Base-by-base conservation (phyloP, 2,113 vertebrate species). In the Mustela lutreola region DNA sequence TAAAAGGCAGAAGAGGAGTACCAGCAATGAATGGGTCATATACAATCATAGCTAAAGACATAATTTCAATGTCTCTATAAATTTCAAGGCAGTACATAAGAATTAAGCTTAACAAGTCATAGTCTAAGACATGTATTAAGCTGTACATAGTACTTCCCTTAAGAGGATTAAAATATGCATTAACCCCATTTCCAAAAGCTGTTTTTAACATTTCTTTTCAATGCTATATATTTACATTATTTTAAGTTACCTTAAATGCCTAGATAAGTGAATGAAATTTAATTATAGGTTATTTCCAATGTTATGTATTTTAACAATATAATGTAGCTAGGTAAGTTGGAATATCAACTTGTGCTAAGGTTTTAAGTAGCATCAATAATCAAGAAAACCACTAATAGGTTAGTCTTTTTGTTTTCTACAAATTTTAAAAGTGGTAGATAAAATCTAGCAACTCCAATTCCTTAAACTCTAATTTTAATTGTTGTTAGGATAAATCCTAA, bases 391-490 rank as follows among this genome's bases (percentile, higher is more conserved):
- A 56, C 36, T 36, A 14, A 45, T 82, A 45, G 24, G 18, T 45
- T 80, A n/a, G 58, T 76, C 42, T 83, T 80, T 65, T 73, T 81
- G 58, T 36, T 91, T 85, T 67, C 65, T 95, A 79, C 33, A 94
- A 94, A 36, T 71, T 82, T 90, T 58, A 53, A 60, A 97, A 71
- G 28, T 60, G n/a, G 60, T 28, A 76, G 56, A 62, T 86, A 95
- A 97, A 97, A 85, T 85, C 67, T n/a, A 91, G 82, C 71, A 89
- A 85, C 73, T 93, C 7, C 36, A 82, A 70, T 67, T 86, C n/a
- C 50, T 96, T 86, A 93, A 96, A 53, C 56, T 31, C 78, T 85
- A 88, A 67, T 86, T 67, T 88, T 56, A 45, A 75, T 62, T 92
- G 36, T 56, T 73, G n/a, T 45, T 91, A 63, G 48, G 7, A 76